Conservation (phyloP, 2,888 invertebrate genomes). For the Rhamphomyia laevipes region DNA sequence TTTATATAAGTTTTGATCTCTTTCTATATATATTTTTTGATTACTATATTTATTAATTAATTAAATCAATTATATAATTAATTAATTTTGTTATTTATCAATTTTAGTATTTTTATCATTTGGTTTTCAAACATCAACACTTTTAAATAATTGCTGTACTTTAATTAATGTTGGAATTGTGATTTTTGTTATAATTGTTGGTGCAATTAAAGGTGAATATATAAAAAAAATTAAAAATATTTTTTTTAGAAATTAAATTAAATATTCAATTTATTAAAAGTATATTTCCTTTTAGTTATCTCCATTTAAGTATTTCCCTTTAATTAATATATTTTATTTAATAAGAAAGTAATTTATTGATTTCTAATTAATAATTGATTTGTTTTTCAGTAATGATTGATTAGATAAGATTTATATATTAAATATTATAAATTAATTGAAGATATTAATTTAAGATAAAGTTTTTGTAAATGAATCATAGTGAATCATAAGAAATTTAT, state of each 20-base stretch:
- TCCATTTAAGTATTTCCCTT: neutral
- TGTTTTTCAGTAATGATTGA: no score
- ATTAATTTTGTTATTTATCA: neutral
- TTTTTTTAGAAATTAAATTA: neutral
- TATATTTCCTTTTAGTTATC: neutral
- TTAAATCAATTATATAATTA: neutral
- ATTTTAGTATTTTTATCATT: conserved; percentile 51
- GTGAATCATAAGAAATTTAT: no score
- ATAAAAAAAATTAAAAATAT: no score
- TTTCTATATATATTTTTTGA: no score
- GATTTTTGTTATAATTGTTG: conserved; percentile 58
- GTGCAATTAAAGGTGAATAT: conserved; percentile 48
- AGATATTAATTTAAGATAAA: no score
- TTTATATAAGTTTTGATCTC: neutral
- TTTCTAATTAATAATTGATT: no score
- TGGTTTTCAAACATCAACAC: conserved; percentile 68
- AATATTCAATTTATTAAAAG: neutral
- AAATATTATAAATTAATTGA: no score
- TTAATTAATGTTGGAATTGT: conserved; percentile 60
- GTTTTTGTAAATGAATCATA: no score
- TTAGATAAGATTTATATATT: no score
- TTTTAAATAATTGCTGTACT: conserved; percentile 69
- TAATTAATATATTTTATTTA: no score
- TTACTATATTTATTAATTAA: neutral
- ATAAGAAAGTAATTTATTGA: no score